Base-by-base conservation (phyloP, 2,888 invertebrate species). In the Aphodius sticticus region DNA sequence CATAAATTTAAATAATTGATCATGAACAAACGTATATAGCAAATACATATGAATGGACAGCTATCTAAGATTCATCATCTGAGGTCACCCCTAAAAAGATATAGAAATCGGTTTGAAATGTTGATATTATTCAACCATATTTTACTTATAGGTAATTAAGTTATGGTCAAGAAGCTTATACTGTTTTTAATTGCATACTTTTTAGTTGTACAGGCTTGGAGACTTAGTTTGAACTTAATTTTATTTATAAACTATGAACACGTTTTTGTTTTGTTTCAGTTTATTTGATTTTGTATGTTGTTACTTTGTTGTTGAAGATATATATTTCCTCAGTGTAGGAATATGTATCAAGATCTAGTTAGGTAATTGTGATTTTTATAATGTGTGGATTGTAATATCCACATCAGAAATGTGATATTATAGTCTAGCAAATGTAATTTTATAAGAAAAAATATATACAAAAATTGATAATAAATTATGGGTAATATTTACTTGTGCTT, bases 391-490 rank as follows among this genome's bases (percentile, higher is more conserved):
- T 85, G 91, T 92, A 92, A 92, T 92, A 93, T 92, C 92, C 92
- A 92, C 92, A 92, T 93, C 89, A 92, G 92, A 92, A 92, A 92
- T 93, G 93, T 93, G 93, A 93, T 93, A 93, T 92, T 93, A 92
- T 92, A 82, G 80, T 83, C 84, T 82, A 81, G 81, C 83, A 82
- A 81, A 76, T 80, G 53, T 82, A 82, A 82, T 84, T 84, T 84
- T 84, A 81, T 83, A 84, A 80, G 15, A 76, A 26, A 36, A 69
- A 76, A 69, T 26, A 35, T 74, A 74, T 74, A 74, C 74, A 74
- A 74, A 70, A 74, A 36, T 35, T 35, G 74, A 37, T 74, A 74
- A 36, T 36, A 74, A 74, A n/a, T 35, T 26, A 74, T 26, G 53
- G 53, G 53, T 53, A 53, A 53, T 53, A 53, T 53, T 53, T 53